Percentiles rank a stretch among this genome's conserved stretches.
phyloP scores from a whole-genome alignment of 2,797 vertebrate genomes.

The Pogonophryne albipinna region DNA sequence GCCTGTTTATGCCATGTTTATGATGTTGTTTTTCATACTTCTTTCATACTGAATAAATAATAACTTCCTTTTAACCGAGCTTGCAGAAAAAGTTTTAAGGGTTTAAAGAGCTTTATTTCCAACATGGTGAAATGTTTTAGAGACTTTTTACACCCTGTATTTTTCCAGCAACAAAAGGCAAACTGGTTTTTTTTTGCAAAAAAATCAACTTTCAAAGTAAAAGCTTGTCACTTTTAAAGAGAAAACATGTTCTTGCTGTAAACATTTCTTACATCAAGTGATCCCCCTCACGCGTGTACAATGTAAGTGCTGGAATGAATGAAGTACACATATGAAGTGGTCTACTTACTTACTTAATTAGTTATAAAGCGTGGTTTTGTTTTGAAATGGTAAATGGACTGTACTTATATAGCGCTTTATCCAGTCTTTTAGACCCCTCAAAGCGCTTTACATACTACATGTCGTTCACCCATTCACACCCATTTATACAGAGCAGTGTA shows the following conservation, averaged over 20 bases:
- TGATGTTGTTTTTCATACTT: no score
- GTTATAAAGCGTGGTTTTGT: not conserved
- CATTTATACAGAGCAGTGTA: no score
- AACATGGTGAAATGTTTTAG: not conserved
- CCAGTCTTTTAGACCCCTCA: no score
- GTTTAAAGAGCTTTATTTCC: not conserved
- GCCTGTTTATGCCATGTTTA: no score
- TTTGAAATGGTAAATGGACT: no score
- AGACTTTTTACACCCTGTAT: not conserved
- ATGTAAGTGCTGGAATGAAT: not conserved
- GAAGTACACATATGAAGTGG: not conserved
- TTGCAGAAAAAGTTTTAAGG: not conserved
- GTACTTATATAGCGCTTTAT: no score
- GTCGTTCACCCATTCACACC: no score
- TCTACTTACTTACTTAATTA: not conserved
- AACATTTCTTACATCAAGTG: no score
- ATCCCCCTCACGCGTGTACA: not conserved
- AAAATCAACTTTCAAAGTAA: constrained; percentile 27
- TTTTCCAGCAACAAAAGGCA: not conserved
- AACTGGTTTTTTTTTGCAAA: not conserved
- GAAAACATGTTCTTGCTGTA: no score
- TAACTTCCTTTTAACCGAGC: not conserved
- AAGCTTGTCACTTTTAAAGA: not conserved
- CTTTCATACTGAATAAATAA: not conserved
- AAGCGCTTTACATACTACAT: no score